Base-by-base conservation (phyloP, 1,140 invertebrate genomes). In the Cydia fagiglandana region DNA sequence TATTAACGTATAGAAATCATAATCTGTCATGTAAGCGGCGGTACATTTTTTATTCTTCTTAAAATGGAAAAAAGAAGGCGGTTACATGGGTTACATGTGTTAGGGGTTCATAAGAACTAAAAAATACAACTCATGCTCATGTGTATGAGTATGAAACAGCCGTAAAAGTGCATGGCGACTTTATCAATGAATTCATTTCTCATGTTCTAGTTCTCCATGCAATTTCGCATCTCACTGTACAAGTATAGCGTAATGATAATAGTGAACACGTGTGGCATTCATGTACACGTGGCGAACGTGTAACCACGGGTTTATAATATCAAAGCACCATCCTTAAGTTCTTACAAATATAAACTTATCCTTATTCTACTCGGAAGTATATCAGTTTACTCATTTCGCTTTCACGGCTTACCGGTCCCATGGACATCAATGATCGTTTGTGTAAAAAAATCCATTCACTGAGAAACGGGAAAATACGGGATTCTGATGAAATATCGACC, bases 1-100 rank as follows among this genome's bases (percentile, higher is more conserved):
- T 82, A 86, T 88, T 88, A 86, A 64, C 66, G 75, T 64, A 78
- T 78, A 81, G 80, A 79, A 82, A 81, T 80, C 74, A 80, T 83
- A 87, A 76, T 79, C 80, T 80, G 74, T 81, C 81, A 76, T 85
- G 80, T 84, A 82, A 86, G 83, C 84, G 17, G n/a, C n/a, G n/a
- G 38, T 61, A 12, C 10, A 68, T 38, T 68, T 68, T 38, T 38
- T 70, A 70, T 70, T 38, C n/a, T 7, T 41, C 34, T 70, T 70
- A 45, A 38, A 70, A 17, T 9, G 20, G 30, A 7, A 53, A 17
- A 56, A 56, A 56, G 53, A 61, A 61, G 56, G n/a, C 3, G 56
- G n/a, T 24, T 24, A 24, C 24, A 24, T 24, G 24, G 2, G 24
- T 4, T 61, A 61, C 53, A 17, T 10, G 53, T 61, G 56, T 61